Conservation (phyloP, 2,888 invertebrate genomes). For the Spilosoma lubricipeda region DNA sequence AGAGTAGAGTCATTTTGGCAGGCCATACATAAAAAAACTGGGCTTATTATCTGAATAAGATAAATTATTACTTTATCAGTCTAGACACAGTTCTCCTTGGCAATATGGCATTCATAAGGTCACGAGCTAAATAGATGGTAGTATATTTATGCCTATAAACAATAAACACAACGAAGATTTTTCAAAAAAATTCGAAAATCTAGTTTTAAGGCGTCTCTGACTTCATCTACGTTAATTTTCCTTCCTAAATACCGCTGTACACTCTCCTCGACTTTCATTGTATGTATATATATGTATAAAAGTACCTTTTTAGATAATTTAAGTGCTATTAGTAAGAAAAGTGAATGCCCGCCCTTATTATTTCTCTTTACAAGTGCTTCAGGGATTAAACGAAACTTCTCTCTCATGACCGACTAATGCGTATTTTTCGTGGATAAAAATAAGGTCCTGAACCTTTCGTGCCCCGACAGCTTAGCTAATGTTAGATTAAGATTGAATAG, state of each 20-base stretch:
- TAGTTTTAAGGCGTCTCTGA: not conserved
- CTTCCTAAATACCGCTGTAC: not conserved
- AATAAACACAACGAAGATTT: not conserved
- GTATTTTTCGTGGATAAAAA: not conserved
- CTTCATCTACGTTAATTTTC: not conserved
- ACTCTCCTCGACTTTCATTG: not conserved
- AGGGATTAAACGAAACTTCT: not conserved
- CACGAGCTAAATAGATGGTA: not conserved
- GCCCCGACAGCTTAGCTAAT: slow-evolving; percentile 51
- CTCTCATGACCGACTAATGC: not conserved
- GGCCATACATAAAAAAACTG: too few relatives aligned
- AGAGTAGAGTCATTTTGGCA: too few relatives aligned
- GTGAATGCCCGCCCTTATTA: not conserved
- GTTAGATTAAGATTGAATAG: slow-evolving; percentile 58
- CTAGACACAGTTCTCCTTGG: not conserved
- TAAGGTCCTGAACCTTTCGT: slow-evolving; percentile 48
- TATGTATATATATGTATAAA: too few relatives aligned
- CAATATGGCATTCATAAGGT: not conserved
- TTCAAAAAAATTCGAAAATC: not conserved
- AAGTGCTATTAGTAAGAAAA: not conserved
- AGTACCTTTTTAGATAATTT: not conserved
- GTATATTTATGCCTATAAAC: not conserved
- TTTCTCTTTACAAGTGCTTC: not conserved
- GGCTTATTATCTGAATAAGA: not conserved
- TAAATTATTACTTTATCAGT: not conserved